These are phyloP conservation scores for Mycteria americana DNA, from an alignment of 2,797 vertebrate species.

Conservation along the genomic window DNA sequence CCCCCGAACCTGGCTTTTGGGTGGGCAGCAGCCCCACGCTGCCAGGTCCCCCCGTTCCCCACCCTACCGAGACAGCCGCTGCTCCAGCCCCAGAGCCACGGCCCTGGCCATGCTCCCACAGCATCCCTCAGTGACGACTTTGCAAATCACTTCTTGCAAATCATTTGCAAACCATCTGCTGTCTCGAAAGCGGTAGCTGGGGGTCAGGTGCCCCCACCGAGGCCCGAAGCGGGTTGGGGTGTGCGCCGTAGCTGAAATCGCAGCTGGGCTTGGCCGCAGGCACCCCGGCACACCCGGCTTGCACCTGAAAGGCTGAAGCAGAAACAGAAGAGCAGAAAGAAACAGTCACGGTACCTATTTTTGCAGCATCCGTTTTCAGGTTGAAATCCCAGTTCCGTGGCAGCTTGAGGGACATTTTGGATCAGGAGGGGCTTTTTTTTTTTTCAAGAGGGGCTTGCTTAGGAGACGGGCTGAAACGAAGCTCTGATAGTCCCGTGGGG, in stretches of 20 bases:
- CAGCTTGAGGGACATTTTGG: conserved; percentile 92
- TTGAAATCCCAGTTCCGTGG: conserved; percentile 94
- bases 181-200: not conserved
- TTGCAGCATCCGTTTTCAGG: conserved; percentile 84
- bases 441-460: not conserved
- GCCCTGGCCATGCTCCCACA: not conserved
- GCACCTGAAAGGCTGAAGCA: not conserved
- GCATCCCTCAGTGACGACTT: not conserved
- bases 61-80: rapidly evolving
- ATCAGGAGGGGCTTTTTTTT: not conserved
- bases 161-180: not conserved
- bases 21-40: not conserved
- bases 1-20: not conserved
- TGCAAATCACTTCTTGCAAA: not conserved
- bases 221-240: not conserved
- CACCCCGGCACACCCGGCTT: rapidly evolving
- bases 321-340: too few relatives aligned
- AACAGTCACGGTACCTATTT: conserved; percentile 80
- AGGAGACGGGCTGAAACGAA: rapidly evolving
- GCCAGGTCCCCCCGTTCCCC: rapidly evolving
- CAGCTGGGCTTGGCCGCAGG: not conserved
- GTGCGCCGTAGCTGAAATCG: not conserved
- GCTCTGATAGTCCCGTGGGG: not conserved
- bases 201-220: not conserved
- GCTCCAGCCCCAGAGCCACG: not conserved